These are phyloP conservation scores for Camelus bactrianus DNA, from an alignment of 2,113 vertebrate species.

Conservation along the genomic window DNA sequence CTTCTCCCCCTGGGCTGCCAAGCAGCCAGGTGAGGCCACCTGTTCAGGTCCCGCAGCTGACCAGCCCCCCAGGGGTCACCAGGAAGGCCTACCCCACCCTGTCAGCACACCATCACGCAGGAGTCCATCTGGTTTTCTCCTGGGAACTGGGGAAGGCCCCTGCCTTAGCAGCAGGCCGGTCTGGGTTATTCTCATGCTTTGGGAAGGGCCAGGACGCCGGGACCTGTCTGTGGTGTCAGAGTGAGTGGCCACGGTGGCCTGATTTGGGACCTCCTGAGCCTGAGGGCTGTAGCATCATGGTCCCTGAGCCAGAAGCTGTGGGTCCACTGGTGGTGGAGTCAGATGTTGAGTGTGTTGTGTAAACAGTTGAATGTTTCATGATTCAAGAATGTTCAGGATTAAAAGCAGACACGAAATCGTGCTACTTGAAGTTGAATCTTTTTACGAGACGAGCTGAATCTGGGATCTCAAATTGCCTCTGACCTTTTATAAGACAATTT, in stretches of 20 bases:
- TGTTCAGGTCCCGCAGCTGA: background rate
- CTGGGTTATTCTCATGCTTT: constrained; percentile 16
- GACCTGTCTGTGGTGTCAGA: background rate
- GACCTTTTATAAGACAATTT: constrained; percentile 83
- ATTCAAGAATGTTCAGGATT: constrained; percentile 74
- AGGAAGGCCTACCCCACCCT: background rate
- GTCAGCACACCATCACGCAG: background rate
- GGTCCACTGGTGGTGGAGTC: background rate
- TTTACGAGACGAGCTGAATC: constrained; percentile 63
- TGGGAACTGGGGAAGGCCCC: background rate
- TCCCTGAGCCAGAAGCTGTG: background rate
- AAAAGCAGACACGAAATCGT: constrained; percentile 73
- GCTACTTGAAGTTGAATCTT: constrained; percentile 83
- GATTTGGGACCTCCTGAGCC: background rate
- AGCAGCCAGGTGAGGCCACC: constrained; percentile 39
- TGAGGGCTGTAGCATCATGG: background rate
- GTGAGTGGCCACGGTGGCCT: background rate
- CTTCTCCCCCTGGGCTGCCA: constrained; percentile 50
- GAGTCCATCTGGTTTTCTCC: background rate
- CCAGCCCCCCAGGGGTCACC: background rate
- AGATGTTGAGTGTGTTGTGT: constrained; percentile 45
- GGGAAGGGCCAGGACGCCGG: background rate
- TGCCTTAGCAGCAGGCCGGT: background rate
- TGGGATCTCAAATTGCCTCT: constrained; percentile 83
- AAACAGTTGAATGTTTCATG: constrained; percentile 57